phyloP scores from a whole-genome alignment of 2,113 vertebrate genomes.

The Syrmaticus mikado region DNA sequence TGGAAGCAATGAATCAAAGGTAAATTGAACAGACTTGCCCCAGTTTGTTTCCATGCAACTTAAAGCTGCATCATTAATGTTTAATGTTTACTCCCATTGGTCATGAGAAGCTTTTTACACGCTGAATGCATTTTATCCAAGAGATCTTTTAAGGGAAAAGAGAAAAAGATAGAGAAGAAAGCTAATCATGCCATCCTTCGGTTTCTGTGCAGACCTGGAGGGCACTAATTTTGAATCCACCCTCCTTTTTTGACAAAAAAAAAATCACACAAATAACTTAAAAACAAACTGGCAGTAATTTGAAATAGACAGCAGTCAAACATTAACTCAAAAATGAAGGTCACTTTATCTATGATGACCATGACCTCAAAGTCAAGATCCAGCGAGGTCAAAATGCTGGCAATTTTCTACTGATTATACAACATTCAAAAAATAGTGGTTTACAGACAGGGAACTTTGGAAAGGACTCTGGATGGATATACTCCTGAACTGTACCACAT shows the following conservation, averaged over 20 bases:
- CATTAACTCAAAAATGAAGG: not conserved
- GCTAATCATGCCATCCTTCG: not conserved
- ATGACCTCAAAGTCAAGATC: not conserved
- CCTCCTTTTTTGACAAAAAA: not conserved
- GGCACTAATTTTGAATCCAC: not conserved
- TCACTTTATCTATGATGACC: fast-evolving
- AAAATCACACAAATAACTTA: not conserved
- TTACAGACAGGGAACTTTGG: not conserved
- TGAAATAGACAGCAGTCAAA: not conserved
- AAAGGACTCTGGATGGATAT: not conserved
- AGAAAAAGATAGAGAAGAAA: not conserved
- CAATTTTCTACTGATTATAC: not conserved
- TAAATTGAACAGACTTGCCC: constrained; percentile 75
- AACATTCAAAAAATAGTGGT: not conserved
- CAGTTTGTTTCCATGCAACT: constrained; percentile 71
- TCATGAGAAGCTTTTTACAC: constrained; percentile 32
- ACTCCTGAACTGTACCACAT: not conserved
- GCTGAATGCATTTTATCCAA: not conserved
- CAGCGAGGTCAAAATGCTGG: not conserved
- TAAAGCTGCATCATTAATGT: constrained; percentile 68
- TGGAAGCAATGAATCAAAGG: constrained; percentile 73
- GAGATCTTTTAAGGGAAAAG: not conserved
- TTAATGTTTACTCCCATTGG: constrained; percentile 65
- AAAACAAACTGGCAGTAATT: not conserved
- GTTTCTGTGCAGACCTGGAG: not conserved